Evolutionary conservation across 2,113 vertebrate genomes (phyloP).

Genomic region (Laticauda laticaudata): DNA sequence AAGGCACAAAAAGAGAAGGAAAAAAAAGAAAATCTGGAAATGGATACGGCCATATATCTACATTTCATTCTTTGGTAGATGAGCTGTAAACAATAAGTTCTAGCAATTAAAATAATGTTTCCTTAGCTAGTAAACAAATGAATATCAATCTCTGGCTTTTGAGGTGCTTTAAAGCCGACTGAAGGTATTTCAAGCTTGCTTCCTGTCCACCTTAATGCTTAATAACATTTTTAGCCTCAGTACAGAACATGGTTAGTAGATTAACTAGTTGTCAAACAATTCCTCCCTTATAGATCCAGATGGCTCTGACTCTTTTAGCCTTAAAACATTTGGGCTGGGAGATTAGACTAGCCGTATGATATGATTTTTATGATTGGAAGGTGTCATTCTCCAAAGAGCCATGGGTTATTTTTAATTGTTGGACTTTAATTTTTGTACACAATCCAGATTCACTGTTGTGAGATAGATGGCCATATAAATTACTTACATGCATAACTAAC

Average conservation of each 20-base stretch:
- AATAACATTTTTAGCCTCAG: background rate
- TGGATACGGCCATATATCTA: background rate
- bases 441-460: background rate
- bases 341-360: background rate
- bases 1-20: background rate
- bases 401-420: background rate
- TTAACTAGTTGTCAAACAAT: background rate
- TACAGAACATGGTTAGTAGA: background rate
- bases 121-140: background rate
- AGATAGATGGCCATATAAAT: background rate
- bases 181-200: background rate
- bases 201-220: background rate
- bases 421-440: background rate
- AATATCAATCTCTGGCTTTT: background rate
- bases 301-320: background rate
- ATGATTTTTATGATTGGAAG: background rate
- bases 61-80: background rate
- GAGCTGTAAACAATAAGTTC: background rate
- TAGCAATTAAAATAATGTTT: background rate
- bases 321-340: background rate
- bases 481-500: rapidly evolving
- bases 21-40: background rate
- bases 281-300: background rate
- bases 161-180: background rate
- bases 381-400: background rate